phyloP scores from a whole-genome alignment of 2,888 invertebrate species.

The Trichogramma evanescens region DNA sequence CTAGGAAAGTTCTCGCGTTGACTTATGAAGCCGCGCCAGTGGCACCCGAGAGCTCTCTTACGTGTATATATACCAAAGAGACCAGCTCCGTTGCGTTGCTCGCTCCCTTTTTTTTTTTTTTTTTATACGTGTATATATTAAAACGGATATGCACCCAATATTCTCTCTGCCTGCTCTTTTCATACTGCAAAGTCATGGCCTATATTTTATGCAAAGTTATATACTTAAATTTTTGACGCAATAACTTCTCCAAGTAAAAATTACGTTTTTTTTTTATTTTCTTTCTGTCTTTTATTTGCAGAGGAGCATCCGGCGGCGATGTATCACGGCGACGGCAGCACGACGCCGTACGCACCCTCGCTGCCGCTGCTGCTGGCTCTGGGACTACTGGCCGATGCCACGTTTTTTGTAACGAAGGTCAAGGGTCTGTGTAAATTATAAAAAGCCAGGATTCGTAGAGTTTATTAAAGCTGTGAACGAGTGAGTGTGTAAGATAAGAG shows the following conservation, averaged over 20 bases:
- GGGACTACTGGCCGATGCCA: conserved; percentile 33
- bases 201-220: too few species aligned
- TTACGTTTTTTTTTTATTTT: conserved; percentile 19
- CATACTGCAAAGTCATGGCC: too few species aligned
- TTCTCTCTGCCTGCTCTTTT: too few species aligned
- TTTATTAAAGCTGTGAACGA: background rate
- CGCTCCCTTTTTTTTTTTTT: too few species aligned
- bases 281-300: conserved; percentile 43
- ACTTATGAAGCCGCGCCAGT: background rate
- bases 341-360: conserved; percentile 40
- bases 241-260: background rate
- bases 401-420: conserved; percentile 27
- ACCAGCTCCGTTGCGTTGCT: too few species aligned
- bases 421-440: background rate
- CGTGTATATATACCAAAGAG: too few species aligned
- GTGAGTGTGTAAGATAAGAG: background rate
- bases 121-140: too few species aligned
- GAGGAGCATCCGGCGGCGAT: conserved; percentile 82
- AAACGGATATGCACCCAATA: too few species aligned
- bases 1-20: background rate
- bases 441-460: conserved; percentile 9
- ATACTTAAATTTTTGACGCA: too few species aligned
- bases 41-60: too few species aligned
- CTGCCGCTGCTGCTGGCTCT: conserved; percentile 35
- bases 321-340: conserved; percentile 63